Evolutionary conservation across 1,140 invertebrate genomes (phyloP).

Genomic region (Belonocnema kinseyi): DNA sequence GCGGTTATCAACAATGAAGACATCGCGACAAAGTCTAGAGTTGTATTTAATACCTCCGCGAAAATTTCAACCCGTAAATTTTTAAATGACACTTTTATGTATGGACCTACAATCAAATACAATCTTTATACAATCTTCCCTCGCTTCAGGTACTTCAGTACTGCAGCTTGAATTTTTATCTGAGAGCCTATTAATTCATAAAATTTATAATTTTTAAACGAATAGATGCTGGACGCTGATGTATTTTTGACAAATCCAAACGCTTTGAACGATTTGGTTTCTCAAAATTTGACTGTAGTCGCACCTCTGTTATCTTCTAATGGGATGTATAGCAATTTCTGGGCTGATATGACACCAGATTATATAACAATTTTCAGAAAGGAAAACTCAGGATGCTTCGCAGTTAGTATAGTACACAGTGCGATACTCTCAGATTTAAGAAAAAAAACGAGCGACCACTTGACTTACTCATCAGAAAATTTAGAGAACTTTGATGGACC

Average conservation of each 20-base stretch:
- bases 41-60: too few relatives aligned
- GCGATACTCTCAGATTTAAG: slow-evolving; percentile 90
- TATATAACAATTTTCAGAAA: slow-evolving; percentile 87
- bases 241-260: slow-evolving; percentile 86
- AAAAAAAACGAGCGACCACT: slow-evolving; percentile 76
- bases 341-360: slow-evolving; percentile 92
- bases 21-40: too few relatives aligned
- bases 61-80: too few relatives aligned
- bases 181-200: not conserved
- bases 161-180: not conserved
- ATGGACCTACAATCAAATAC: too few relatives aligned
- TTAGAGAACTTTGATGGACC: slow-evolving; percentile 84
- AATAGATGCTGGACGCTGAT: slow-evolving; percentile 93
- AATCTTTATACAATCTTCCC: too few relatives aligned
- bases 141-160: too few relatives aligned
- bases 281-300: slow-evolving; percentile 80
- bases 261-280: slow-evolving; percentile 83
- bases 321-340: slow-evolving; percentile 96
- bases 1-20: too few relatives aligned
- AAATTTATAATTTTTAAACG: slow-evolving; percentile 51
- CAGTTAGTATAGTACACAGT: slow-evolving; percentile 95
- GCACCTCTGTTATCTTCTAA: slow-evolving; percentile 92
- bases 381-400: slow-evolving; percentile 85
- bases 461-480: slow-evolving; percentile 86
- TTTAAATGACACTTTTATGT: too few relatives aligned